Base-by-base conservation (phyloP, 2,888 invertebrate genomes). In the Eurois occulta region DNA sequence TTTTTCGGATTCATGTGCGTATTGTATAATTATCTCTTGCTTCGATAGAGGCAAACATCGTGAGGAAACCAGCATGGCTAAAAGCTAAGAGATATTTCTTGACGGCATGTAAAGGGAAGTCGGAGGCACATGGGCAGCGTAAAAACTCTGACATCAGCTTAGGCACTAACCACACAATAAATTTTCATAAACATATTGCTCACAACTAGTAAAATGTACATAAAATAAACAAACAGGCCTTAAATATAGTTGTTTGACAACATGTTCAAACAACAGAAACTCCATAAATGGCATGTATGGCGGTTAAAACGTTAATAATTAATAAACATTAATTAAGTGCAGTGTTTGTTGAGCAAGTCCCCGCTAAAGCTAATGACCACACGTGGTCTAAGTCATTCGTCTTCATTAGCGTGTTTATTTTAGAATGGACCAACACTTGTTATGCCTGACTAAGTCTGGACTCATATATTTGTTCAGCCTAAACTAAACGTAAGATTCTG, bases 351-450 rank as follows among this genome's bases (percentile, higher is more conserved):
- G 81, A 81, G 80, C 79, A 81, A 78, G 75, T 70, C 81, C 41
- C 62, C 70, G 67, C 68, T 78, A 77, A 81, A 73, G 86, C 81
- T 90, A 90, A 90, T 90, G 86, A 86, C 88, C 87, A 88, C 89
- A 88, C 89, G 89, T 87, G 86, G 86, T 86, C 84, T 86, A 87
- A 81, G 83, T 80, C 91, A 91, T 93, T 88, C 84, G 90, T 93
- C 93, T 93, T 93, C 93, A 92, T 93, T 93, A 93, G 87, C 72
- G 86, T 78, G 85, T 85, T 91, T 90, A 91, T 91, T 92, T 92
- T 90, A 87, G 89, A 87, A 89, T 86, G 86, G 88, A 88, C 89
- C 85, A 80, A 80, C 88, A 83, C 88, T 90, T 89, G 86, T 88
- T 87, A 81, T 85, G 83, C 77, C 85, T 84, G 83, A 84, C 86